These are phyloP conservation scores for Odocoileus hemionus DNA, from an alignment of 2,113 vertebrate species.

Conservation along the genomic window DNA sequence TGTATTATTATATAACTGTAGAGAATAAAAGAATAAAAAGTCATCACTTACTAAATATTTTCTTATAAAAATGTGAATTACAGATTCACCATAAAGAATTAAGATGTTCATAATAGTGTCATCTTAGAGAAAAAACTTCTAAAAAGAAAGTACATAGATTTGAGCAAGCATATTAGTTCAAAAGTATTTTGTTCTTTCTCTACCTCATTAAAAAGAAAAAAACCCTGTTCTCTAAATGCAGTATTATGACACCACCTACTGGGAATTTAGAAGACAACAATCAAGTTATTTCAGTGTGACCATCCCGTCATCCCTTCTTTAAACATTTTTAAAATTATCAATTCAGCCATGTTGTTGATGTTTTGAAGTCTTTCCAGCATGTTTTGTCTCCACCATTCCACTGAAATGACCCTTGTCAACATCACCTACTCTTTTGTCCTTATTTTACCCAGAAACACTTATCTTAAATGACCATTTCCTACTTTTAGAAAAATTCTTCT, in stretches of 20 bases:
- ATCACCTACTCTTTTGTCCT: not conserved
- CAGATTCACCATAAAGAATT: not conserved
- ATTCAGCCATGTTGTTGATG: not conserved
- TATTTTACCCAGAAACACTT: not conserved
- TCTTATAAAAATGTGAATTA: not conserved
- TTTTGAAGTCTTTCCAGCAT: not conserved
- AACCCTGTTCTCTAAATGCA: slow-evolving; percentile 21
- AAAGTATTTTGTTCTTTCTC: not conserved
- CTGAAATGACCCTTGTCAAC: not conserved
- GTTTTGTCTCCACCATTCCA: not conserved
- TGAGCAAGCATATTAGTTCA: not conserved
- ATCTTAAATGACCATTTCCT: not conserved
- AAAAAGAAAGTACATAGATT: not conserved
- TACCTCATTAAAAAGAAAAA: not conserved
- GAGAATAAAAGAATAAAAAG: not conserved
- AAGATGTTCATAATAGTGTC: not conserved
- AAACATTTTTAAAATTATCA: not conserved
- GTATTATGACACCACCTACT: slow-evolving; percentile 69
- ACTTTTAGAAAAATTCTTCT: not conserved
- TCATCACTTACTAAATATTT: not conserved
- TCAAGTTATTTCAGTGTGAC: not conserved
- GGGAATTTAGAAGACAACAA: slow-evolving; percentile 62
- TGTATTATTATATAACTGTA: not conserved
- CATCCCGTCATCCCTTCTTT: not conserved
- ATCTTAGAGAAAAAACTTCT: not conserved